Conservation (phyloP, 2,113 vertebrate species). For the Oreotrochilus melanogaster region DNA sequence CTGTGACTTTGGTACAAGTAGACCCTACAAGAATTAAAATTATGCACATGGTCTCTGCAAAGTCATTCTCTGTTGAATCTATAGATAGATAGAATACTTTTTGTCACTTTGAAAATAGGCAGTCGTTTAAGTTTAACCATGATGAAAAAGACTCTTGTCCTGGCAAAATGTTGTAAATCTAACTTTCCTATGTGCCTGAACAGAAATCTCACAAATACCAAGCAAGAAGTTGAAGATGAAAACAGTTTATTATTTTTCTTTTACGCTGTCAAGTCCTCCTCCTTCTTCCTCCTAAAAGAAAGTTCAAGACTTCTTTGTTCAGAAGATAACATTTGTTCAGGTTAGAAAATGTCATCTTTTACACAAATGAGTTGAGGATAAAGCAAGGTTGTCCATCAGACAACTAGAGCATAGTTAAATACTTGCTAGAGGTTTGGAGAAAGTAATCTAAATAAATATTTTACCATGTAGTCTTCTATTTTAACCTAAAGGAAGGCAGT, state of each 20-base stretch:
- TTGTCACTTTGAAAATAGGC: not conserved
- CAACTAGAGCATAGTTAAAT: not conserved
- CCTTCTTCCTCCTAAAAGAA: not conserved
- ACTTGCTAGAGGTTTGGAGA: not conserved
- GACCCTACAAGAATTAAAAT: not conserved
- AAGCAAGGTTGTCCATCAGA: rapidly evolving
- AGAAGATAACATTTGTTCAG: not conserved
- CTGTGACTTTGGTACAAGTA: not conserved
- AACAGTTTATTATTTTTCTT: not conserved
- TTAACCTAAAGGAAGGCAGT: not conserved
- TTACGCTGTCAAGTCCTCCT: not conserved
- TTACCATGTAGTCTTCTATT: not conserved
- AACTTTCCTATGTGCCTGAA: not conserved
- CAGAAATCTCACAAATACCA: not conserved
- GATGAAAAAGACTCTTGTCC: not conserved
- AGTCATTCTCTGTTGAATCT: not conserved
- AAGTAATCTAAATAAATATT: not conserved
- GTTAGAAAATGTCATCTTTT: not conserved
- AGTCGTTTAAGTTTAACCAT: not conserved
- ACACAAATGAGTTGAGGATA: not conserved
- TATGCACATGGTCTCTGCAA: not conserved
- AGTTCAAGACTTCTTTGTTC: not conserved
- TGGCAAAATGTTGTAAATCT: not conserved
- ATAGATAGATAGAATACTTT: not conserved
- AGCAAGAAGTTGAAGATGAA: not conserved